A percentile compares a stretch with the other conserved stretches of the same genome.
Conservation (phyloP, 2,113 vertebrate genomes). For the Sinocyclocheilus maitianheensis region DNA sequence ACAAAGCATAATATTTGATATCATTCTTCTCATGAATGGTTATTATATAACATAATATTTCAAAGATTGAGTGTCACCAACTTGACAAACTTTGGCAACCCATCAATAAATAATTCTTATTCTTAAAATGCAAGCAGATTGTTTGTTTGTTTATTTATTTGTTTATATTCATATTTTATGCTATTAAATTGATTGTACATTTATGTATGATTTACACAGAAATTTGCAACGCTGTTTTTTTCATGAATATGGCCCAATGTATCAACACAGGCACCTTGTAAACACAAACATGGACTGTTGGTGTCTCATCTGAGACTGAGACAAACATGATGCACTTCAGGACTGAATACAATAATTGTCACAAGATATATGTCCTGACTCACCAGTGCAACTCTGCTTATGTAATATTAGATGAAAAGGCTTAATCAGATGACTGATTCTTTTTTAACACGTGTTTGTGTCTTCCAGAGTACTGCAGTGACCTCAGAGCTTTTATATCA, state of each 20-base stretch:
- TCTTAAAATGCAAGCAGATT: too few species aligned
- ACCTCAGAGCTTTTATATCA: not conserved
- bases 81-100: too few species aligned
- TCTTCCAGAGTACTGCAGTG: not conserved
- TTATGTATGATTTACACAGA: not conserved
- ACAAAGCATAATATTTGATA: too few species aligned
- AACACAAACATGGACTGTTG: not conserved
- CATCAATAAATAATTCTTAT: too few species aligned
- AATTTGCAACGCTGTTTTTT: not conserved
- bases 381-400: not conserved
- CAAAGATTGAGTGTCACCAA: too few species aligned
- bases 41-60: too few species aligned
- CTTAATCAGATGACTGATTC: conserved; percentile 22
- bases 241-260: not conserved
- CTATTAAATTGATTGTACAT: not conserved
- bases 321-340: not conserved
- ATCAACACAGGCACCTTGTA: not conserved
- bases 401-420: conserved; percentile 8
- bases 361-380: not conserved
- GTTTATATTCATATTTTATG: not conserved
- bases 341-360: not conserved
- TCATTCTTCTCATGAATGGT: too few species aligned
- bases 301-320: not conserved
- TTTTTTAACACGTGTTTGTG: not conserved
- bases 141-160: too few species aligned